Evolutionary conservation across 2,113 vertebrate genomes (phyloP).

Genomic region (Symphodus melops): DNA sequence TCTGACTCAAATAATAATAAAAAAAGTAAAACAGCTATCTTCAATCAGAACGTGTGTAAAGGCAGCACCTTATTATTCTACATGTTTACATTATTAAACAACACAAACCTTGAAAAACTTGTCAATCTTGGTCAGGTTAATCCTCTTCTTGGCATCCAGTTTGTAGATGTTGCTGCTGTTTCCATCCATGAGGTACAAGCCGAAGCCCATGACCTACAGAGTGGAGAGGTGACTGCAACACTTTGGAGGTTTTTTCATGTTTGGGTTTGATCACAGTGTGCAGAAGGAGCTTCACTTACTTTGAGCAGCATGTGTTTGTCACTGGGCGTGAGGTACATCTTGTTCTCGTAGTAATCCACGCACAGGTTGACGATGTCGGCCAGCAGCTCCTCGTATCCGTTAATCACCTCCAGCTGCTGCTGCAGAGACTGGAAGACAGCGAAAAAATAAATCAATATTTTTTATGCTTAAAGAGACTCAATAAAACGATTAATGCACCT

Average conservation of each 20-base stretch:
- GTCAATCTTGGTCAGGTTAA: slow-evolving; percentile 96
- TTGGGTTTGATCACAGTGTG: neutral
- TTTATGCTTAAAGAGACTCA: too few relatives aligned
- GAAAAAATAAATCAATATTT: too few relatives aligned
- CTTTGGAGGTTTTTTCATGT: neutral
- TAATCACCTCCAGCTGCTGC: slow-evolving; percentile 97
- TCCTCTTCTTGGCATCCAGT: slow-evolving; percentile 96
- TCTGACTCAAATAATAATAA: too few relatives aligned
- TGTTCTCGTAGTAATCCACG: slow-evolving; percentile 97
- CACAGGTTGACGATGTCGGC: slow-evolving; percentile 98
- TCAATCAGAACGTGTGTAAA: too few relatives aligned
- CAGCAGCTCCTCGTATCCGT: slow-evolving; percentile 95
- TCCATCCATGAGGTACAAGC: slow-evolving; percentile 97
- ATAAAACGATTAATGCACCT: too few relatives aligned
- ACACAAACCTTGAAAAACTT: slow-evolving; percentile 95
- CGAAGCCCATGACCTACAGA: slow-evolving; percentile 97
- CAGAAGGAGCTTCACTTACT: slow-evolving; percentile 73
- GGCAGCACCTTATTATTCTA: too few relatives aligned
- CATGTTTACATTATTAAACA: neutral
- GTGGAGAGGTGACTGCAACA: neutral
- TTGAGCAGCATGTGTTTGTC: slow-evolving; percentile 99
- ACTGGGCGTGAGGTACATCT: slow-evolving; percentile 96
- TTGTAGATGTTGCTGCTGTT: slow-evolving; percentile 98
- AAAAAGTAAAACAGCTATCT: too few relatives aligned
- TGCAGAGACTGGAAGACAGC: slow-evolving; percentile 88